phyloP scores from a whole-genome alignment of 1,140 invertebrate genomes.

The Diabrotica virgifera region DNA sequence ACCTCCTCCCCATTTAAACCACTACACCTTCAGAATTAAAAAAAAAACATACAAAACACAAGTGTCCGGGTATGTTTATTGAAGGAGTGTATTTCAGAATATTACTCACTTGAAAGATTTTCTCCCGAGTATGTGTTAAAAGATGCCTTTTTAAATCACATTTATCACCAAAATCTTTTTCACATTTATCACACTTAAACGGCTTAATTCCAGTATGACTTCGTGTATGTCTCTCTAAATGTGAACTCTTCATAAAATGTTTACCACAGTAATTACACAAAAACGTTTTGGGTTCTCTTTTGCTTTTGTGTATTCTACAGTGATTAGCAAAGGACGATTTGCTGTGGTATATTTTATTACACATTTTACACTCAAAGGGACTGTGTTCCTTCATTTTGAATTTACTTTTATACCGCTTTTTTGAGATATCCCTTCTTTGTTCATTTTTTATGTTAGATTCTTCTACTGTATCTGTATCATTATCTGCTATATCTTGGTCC shows the following conservation, averaged over 20 bases:
- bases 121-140: constrained; percentile 16
- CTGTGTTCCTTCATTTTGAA: constrained; percentile 23
- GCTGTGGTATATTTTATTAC: constrained; percentile 30
- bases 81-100: no score
- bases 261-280: constrained; percentile 33
- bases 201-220: constrained; percentile 53
- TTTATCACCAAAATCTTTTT: constrained; percentile 13
- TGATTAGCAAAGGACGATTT: constrained; percentile 28
- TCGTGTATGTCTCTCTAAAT: constrained; percentile 16
- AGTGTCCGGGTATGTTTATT: no score
- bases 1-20: no score
- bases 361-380: constrained; percentile 27
- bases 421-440: background rate
- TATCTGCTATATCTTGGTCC: constrained; percentile 1
- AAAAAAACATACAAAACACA: no score
- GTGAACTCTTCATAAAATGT: constrained; percentile 24
- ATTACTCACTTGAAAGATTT: constrained; percentile 6
- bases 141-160: constrained; percentile 17
- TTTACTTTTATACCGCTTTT: constrained; percentile 6
- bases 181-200: constrained; percentile 53
- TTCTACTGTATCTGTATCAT: background rate
- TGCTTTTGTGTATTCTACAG: constrained; percentile 20
- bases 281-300: constrained; percentile 27
- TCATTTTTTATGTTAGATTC: background rate
- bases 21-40: no score